Evolutionary conservation across 2,888 invertebrate genomes (phyloP).

Genomic region (Diaphora mendica): DNA sequence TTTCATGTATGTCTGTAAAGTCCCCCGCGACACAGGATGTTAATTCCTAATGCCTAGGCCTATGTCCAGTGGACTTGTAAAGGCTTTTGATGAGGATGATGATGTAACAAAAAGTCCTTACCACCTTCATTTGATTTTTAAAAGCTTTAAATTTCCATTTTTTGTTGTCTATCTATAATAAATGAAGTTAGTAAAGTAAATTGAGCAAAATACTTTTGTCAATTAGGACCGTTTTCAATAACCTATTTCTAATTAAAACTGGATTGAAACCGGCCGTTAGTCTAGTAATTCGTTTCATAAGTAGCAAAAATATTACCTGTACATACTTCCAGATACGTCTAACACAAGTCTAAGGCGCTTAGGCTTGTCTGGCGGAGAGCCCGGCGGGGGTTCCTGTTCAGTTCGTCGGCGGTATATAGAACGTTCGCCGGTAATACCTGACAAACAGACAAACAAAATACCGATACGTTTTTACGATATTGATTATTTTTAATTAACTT

Average conservation of each 20-base stretch:
- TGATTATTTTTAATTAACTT: neutral
- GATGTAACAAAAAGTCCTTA: too few species aligned
- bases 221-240: too few species aligned
- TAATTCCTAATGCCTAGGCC: too few species aligned
- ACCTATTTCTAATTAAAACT: too few species aligned
- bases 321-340: conserved; percentile 99
- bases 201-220: neutral
- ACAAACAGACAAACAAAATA: neutral
- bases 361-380: conserved; percentile 94
- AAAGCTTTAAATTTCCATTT: neutral
- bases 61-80: too few species aligned
- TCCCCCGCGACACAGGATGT: too few species aligned
- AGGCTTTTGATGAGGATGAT: too few species aligned
- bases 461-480: neutral
- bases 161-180: neutral
- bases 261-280: too few species aligned
- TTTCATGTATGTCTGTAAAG: too few species aligned
- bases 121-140: too few species aligned
- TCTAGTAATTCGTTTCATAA: neutral
- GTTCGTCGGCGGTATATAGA: conserved; percentile 94
- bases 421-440: conserved; percentile 95
- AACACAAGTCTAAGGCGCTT: conserved; percentile 94
- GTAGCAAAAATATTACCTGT: conserved; percentile 84
- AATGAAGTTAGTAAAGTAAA: neutral
- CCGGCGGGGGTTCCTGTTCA: conserved; percentile 95